phyloP scores from a whole-genome alignment of 2,113 vertebrate species.

The Centropus unirufus region DNA sequence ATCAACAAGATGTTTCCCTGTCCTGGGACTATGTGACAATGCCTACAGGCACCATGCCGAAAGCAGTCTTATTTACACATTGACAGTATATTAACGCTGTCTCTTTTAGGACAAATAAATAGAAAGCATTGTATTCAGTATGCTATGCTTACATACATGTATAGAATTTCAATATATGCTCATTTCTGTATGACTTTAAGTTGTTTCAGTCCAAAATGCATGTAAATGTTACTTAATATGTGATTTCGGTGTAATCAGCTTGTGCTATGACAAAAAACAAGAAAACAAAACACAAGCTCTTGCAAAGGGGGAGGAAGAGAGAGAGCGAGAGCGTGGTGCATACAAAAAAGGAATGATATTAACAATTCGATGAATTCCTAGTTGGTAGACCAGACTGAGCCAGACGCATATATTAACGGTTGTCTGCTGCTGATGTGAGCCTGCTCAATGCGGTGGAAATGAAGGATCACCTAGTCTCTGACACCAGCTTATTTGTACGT shows the following conservation, averaged over 20 bases:
- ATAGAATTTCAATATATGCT: neutral
- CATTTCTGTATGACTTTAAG: slow-evolving; percentile 15
- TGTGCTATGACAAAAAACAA: slow-evolving; percentile 80
- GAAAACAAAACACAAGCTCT: slow-evolving; percentile 72
- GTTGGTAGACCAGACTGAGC: slow-evolving; percentile 89
- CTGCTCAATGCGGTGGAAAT: slow-evolving; percentile 86
- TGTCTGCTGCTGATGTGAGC: slow-evolving; percentile 90
- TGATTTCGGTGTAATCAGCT: slow-evolving; percentile 86
- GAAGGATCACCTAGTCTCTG: slow-evolving; percentile 80
- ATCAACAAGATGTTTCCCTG: neutral
- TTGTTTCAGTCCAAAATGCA: slow-evolving; percentile 57
- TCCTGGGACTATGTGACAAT: neutral
- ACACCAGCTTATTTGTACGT: slow-evolving; percentile 80
- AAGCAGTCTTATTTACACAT: neutral
- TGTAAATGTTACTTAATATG: slow-evolving; percentile 74
- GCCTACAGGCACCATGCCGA: neutral
- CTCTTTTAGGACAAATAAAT: neutral
- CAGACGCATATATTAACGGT: slow-evolving; percentile 97
- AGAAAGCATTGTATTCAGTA: neutral
- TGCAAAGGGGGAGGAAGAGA: slow-evolving; percentile 80
- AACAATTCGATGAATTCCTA: slow-evolving; percentile 86
- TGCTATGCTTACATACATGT: neutral
- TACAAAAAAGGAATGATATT: slow-evolving; percentile 93
- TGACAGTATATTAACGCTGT: neutral
- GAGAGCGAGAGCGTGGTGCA: slow-evolving; percentile 87